These are phyloP conservation scores for Phyllotreta cruciferae DNA, from an alignment of 2,888 invertebrate genomes.

Conservation along the genomic window DNA sequence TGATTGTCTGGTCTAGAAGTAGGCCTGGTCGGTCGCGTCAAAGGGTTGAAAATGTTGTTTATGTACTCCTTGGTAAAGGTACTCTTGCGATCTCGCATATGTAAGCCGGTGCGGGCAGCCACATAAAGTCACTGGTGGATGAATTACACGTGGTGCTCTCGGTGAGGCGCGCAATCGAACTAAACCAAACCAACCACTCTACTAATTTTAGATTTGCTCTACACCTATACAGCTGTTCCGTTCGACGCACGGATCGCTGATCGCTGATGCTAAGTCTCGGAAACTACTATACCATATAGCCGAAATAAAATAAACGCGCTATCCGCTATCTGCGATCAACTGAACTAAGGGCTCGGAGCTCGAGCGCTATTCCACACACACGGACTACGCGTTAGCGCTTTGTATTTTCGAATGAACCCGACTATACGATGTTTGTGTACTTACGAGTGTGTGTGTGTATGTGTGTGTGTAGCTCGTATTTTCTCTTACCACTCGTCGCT, in stretches of 20 bases:
- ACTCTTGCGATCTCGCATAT: conserved; percentile 60
- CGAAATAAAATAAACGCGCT: conserved; percentile 14
- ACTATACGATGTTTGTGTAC: not conserved
- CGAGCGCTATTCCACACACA: conserved; percentile 3
- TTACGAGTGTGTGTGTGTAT: conserved; percentile 4
- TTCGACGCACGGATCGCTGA: conserved; percentile 15
- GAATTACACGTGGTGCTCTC: conserved; percentile 27
- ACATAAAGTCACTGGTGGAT: conserved; percentile 48
- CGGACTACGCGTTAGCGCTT: conserved; percentile 13
- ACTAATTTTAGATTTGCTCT: conserved; percentile 53
- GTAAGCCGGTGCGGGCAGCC: conserved; percentile 52
- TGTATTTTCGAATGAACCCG: conserved; percentile 14
- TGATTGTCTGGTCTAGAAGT: conserved; percentile 47
- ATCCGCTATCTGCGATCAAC: not conserved
- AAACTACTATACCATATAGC: conserved; percentile 11
- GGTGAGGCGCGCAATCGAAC: conserved; percentile 21
- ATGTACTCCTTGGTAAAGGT: conserved; percentile 60
- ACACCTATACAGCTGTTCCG: conserved; percentile 48
- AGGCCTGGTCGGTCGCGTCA: conserved; percentile 66
- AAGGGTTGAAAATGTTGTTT: conserved; percentile 59
- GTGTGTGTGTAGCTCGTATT: conserved; percentile 4
- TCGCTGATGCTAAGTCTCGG: conserved; percentile 18
- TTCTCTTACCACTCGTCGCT: conserved; percentile 18
- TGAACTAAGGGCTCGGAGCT: conserved; percentile 6
- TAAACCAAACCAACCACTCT: conserved; percentile 42